Percentiles rank a stretch among this genome's conserved stretches.
These are phyloP conservation scores for Lithodes maja DNA, from an alignment of 2,888 invertebrate genomes.

Conservation along the genomic window DNA sequence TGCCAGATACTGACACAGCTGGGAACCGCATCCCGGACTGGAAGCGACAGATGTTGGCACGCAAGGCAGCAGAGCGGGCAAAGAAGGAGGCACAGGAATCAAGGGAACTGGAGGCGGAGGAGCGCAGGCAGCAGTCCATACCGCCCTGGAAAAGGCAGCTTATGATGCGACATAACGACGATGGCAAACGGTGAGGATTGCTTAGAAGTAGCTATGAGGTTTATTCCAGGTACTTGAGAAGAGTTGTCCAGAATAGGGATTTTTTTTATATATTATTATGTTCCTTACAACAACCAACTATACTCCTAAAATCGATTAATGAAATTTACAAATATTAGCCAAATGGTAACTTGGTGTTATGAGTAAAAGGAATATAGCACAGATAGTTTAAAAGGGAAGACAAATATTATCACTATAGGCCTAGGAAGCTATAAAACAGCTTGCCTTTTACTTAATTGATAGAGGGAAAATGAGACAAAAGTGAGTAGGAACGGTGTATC, in stretches of 20 bases:
- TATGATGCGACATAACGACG: constrained; percentile 81
- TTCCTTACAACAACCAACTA: too few species aligned
- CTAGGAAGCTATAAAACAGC: too few species aligned
- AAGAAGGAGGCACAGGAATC: constrained; percentile 92
- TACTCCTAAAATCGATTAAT: too few species aligned
- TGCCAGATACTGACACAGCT: constrained; percentile 90
- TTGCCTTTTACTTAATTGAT: too few species aligned
- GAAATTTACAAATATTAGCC: too few species aligned
- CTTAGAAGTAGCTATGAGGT: background rate
- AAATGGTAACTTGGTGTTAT: too few species aligned
- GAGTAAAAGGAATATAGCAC: too few species aligned
- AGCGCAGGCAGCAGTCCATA: constrained; percentile 87
- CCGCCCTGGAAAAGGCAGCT: constrained; percentile 96
- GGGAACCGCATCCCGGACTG: constrained; percentile 94
- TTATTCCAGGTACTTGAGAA: background rate
- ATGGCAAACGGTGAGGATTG: constrained; percentile 74
- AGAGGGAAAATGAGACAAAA: too few species aligned
- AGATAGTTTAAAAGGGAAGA: too few species aligned
- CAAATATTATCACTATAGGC: too few species aligned
- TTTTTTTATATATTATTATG: background rate
- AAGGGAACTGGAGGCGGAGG: constrained; percentile 87
- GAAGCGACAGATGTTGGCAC: constrained; percentile 96
- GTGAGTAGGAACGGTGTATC: too few species aligned
- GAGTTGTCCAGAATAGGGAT: background rate
- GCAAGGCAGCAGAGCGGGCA: constrained; percentile 94